Conservation (phyloP, 2,113 vertebrate genomes). For the Uria aalge region DNA sequence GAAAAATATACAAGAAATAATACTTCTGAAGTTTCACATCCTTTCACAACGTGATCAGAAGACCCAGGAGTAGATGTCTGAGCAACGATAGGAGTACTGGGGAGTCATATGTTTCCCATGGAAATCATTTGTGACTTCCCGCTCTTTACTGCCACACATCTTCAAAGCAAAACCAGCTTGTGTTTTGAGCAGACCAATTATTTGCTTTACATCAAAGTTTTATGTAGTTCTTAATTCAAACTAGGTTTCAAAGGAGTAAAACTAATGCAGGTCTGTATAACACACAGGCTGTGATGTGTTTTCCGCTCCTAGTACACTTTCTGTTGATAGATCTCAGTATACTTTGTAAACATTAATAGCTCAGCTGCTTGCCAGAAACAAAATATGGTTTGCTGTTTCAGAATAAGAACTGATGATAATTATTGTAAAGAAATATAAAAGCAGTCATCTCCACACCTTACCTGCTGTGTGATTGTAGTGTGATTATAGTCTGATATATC, state of each 20-base stretch:
- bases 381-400: neutral
- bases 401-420: neutral
- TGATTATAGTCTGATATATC: neutral
- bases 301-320: neutral
- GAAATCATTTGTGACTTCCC: conserved; percentile 47
- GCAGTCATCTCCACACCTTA: neutral
- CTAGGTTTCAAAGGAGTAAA: conserved; percentile 5
- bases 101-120: conserved; percentile 29
- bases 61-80: conserved; percentile 7
- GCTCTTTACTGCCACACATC: neutral
- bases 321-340: neutral
- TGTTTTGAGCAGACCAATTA: neutral
- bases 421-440: neutral
- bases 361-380: neutral
- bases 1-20: conserved; percentile 61
- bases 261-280: neutral
- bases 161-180: conserved; percentile 40
- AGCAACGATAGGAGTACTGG: neutral
- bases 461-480: neutral
- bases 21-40: conserved; percentile 42
- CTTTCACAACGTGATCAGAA: conserved; percentile 25
- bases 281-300: neutral
- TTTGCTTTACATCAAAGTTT: conserved; percentile 52
- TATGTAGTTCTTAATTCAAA: neutral
- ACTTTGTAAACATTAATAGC: neutral